Evolutionary conservation across 2,888 invertebrate genomes (phyloP), one percentile per base, ranked within the genome.

Genomic region (Aleiodes leptofemur): DNA sequence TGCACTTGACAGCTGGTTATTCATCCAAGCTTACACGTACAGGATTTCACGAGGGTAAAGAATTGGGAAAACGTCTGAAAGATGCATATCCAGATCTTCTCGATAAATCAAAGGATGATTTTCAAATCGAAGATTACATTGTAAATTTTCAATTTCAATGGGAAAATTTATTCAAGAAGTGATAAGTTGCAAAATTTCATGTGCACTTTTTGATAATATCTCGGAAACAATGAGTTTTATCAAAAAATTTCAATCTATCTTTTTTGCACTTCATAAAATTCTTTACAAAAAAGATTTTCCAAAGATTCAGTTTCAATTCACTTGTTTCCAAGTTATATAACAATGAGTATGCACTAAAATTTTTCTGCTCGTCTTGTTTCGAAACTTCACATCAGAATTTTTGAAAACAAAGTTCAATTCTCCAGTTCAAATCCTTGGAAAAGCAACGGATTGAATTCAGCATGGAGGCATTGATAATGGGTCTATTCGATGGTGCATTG

Each of bases 391-490:
- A 4, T 16, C 31, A 43, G 57, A n/a, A 71, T 59, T 53, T 4
- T 29, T 64, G 34, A 8, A 8, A 38, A 53, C 34, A 38, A 48
- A 43, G 14, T 64, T 74, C 8, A 14, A 66, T 16, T 76, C 80
- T 71, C 87, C 87, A 95, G 94, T 94, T 95, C 83, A 92, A 93
- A 80, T 92, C 92, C 81, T 92, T 92, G 0, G 91, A 91, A 61
- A 92, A 91, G 59, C 90, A 91, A 79, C 90, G 92, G n/a, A 92
- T 93, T 0, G 90, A 90, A 57, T 91, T 92, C 31, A 93, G 93
- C 64, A 93, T 93, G 86, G 90, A 91, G 53, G 92, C 94, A 0
- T 95, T 94, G 84, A 91, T 92, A 13, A 92, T 93, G 82, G 94
- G 94, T 0, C 83, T 95, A 23, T 94, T 95, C 83, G 92, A 91